Evolutionary conservation across 2,797 vertebrate species (phyloP).

Genomic region (Sebastes vulpes): DNA sequence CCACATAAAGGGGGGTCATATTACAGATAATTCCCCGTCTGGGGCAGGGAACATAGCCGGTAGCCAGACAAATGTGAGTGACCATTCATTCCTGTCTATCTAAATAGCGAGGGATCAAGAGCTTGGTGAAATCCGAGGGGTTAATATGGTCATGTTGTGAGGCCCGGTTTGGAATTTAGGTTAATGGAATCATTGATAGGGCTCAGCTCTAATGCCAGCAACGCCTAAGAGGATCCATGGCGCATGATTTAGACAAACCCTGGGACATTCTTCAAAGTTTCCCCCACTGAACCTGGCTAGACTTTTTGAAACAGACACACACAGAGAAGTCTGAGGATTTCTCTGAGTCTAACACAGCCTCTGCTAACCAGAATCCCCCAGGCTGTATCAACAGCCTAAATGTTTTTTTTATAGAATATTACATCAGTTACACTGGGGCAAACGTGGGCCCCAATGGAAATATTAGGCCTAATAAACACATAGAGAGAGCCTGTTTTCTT

Average conservation of each 20-base stretch:
- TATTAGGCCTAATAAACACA: conserved; percentile 63
- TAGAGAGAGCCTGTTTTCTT: conserved; percentile 48
- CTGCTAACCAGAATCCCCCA: conserved; percentile 46
- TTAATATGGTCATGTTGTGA: conserved; percentile 76
- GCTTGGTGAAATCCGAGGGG: conserved; percentile 71
- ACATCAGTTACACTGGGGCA: conserved; percentile 55
- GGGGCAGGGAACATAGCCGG: conserved; percentile 33
- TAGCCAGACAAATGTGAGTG: conserved; percentile 55
- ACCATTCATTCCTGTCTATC: conserved; percentile 49
- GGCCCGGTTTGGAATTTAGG: conserved; percentile 75
- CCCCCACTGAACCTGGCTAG: conserved; percentile 59
- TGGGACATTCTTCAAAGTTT: conserved; percentile 73
- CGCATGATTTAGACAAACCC: conserved; percentile 80
- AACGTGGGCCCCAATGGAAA: conserved; percentile 46
- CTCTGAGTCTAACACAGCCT: conserved; percentile 39
- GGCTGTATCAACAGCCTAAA: conserved; percentile 59
- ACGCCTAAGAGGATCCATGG: conserved; percentile 75
- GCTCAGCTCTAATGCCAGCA: conserved; percentile 73
- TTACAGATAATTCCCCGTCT: conserved; percentile 63
- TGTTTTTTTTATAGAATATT: conserved; percentile 65
- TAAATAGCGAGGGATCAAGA: conserved; percentile 70
- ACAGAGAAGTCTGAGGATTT: conserved; percentile 47
- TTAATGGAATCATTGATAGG: conserved; percentile 81
- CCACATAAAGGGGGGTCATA: conserved; percentile 48
- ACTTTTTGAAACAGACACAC: conserved; percentile 53